Evolutionary conservation across 2,113 vertebrate species (phyloP).

Genomic region (Prionailurus viverrinus): DNA sequence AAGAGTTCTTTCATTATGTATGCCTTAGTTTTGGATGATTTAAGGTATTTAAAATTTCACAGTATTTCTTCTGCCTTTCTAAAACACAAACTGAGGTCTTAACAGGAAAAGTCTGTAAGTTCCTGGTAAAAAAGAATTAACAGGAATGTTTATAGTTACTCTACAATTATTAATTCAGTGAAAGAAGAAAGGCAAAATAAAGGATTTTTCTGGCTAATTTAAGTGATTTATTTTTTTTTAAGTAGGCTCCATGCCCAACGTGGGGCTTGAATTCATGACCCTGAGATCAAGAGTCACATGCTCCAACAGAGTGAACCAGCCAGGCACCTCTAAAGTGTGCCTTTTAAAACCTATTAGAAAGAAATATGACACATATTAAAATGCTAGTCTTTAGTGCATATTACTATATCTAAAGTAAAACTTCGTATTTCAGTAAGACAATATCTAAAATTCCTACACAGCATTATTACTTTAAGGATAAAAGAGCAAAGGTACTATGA

Average conservation of each 20-base stretch:
- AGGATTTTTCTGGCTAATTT: conserved; percentile 21
- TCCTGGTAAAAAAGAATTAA: conserved; percentile 61
- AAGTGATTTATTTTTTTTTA: conserved; percentile 11
- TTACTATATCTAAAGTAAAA: conserved; percentile 5
- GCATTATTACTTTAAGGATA: not conserved
- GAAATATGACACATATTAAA: not conserved
- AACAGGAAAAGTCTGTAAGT: conserved; percentile 65
- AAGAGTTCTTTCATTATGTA: conserved; percentile 66
- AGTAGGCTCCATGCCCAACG: not conserved
- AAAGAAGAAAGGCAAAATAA: conserved; percentile 25
- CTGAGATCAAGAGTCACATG: not conserved
- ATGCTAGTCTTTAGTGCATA: not conserved
- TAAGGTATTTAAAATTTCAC: conserved; percentile 62
- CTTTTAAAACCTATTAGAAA: conserved; percentile 38
- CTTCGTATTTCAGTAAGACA: conserved; percentile 17
- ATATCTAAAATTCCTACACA: not conserved
- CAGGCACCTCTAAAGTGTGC: not conserved
- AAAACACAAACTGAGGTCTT: conserved; percentile 70
- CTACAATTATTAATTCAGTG: not conserved
- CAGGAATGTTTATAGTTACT: not conserved
- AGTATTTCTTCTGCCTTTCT: conserved; percentile 66
- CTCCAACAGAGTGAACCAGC: not conserved
- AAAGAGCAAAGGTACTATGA: not conserved
- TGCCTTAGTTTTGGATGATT: conserved; percentile 59
- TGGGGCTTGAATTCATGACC: not conserved